Percentiles rank a stretch among this genome's conserved stretches.
phyloP scores from a whole-genome alignment of 2,113 vertebrate genomes.

The Heterocephalus glaber region DNA sequence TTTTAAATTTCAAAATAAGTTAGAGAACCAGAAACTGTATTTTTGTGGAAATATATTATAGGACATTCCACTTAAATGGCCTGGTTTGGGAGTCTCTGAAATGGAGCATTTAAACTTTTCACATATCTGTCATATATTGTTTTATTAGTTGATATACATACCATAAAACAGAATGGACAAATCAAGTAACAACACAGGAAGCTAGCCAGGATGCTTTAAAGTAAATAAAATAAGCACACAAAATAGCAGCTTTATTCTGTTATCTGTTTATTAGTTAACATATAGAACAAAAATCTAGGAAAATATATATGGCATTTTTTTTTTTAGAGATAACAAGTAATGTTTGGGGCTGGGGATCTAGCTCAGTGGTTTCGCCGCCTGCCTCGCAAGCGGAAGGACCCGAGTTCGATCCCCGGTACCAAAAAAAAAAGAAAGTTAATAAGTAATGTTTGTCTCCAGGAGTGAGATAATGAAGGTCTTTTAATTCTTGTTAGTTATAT shows the following conservation, averaged over 20 bases:
- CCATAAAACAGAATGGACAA: not conserved
- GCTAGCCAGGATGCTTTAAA: not conserved
- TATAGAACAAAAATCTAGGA: not conserved
- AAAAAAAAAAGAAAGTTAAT: too few species aligned
- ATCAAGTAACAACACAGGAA: not conserved
- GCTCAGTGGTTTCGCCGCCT: too few species aligned
- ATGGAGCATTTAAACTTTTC: not conserved
- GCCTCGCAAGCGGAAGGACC: too few species aligned
- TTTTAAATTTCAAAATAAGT: not conserved
- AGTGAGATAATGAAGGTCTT: not conserved
- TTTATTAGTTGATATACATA: not conserved
- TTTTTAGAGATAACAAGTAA: not conserved
- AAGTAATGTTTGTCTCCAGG: not conserved
- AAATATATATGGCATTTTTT: not conserved
- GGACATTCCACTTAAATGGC: not conserved
- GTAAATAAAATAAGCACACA: not conserved
- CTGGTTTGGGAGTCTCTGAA: not conserved
- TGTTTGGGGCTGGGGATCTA: too few species aligned
- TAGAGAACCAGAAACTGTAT: not conserved
- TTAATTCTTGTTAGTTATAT: not conserved
- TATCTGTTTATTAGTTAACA: not conserved
- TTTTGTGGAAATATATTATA: not conserved
- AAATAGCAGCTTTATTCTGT: not conserved
- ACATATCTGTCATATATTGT: not conserved
- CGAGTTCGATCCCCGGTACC: too few species aligned